Conservation (phyloP, 2,797 vertebrate genomes). For the Pangasius krempfi region DNA sequence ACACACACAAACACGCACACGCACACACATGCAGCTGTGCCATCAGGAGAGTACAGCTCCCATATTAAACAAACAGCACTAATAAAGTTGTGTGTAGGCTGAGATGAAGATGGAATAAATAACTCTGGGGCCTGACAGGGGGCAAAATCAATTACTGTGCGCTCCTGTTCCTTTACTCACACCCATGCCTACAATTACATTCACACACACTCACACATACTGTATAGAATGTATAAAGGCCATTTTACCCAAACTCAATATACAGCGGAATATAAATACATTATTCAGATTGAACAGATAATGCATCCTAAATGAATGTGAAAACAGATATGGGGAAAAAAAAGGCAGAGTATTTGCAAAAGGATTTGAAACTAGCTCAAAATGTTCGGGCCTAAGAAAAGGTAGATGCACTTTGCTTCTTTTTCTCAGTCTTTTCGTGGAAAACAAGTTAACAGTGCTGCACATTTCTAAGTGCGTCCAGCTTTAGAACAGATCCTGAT, state of each 20-base stretch:
- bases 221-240: neutral
- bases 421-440: no score
- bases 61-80: conserved; percentile 24
- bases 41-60: neutral
- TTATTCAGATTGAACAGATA: neutral
- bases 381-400: neutral
- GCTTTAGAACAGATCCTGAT: no score
- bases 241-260: neutral
- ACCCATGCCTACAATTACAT: neutral
- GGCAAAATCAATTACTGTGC: neutral
- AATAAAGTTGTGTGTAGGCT: conserved; percentile 28
- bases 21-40: neutral
- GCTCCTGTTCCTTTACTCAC: neutral
- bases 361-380: neutral
- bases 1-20: neutral
- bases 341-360: neutral
- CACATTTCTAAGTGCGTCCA: no score
- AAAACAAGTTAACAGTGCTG: no score
- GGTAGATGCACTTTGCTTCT: neutral
- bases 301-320: neutral
- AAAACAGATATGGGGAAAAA: neutral
- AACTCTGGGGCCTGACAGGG: conserved; percentile 12
- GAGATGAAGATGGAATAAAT: conserved; percentile 25
- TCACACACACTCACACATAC: neutral
- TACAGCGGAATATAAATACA: neutral